These are phyloP conservation scores for Adelges cooleyi DNA, from an alignment of 1,140 invertebrate species.

Conservation along the genomic window DNA sequence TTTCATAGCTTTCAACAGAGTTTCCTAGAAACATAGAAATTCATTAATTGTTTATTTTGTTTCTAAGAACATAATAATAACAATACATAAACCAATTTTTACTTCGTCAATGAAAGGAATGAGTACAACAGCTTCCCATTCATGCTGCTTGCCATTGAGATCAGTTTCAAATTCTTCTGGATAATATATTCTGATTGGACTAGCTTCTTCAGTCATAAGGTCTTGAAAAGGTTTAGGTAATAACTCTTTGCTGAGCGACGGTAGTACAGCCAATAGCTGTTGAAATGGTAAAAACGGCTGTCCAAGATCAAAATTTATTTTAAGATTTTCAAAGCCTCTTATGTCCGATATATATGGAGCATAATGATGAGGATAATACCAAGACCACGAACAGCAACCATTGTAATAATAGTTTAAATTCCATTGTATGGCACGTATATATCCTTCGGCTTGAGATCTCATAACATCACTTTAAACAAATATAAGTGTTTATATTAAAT, in stretches of 20 bases:
- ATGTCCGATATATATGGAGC: slow-evolving; percentile 92
- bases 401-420: slow-evolving; percentile 93
- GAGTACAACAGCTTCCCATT: slow-evolving; percentile 95
- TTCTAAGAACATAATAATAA: not conserved
- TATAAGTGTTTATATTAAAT: not conserved
- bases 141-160: slow-evolving; percentile 85
- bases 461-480: slow-evolving; percentile 49
- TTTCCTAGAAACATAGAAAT: slow-evolving; percentile 40
- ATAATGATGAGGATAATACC: slow-evolving; percentile 95
- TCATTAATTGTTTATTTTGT: not conserved
- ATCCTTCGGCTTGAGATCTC: slow-evolving; percentile 68
- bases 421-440: slow-evolving; percentile 91
- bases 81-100: slow-evolving; percentile 8
- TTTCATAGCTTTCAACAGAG: slow-evolving; percentile 65
- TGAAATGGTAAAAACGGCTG: slow-evolving; percentile 88
- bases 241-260: slow-evolving; percentile 60
- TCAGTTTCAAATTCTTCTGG: slow-evolving; percentile 80
- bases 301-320: slow-evolving; percentile 67
- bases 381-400: slow-evolving; percentile 92
- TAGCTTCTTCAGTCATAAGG: slow-evolving; percentile 69
- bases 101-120: slow-evolving; percentile 95
- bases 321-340: slow-evolving; percentile 60
- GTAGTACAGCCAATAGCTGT: slow-evolving; percentile 85
- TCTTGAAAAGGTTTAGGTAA: slow-evolving; percentile 69
- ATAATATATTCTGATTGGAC: slow-evolving; percentile 81